Evolutionary conservation across 2,113 vertebrate species (phyloP), one percentile per base, ranked within the genome.

Genomic region (Gymnobelideus leadbeateri): DNA sequence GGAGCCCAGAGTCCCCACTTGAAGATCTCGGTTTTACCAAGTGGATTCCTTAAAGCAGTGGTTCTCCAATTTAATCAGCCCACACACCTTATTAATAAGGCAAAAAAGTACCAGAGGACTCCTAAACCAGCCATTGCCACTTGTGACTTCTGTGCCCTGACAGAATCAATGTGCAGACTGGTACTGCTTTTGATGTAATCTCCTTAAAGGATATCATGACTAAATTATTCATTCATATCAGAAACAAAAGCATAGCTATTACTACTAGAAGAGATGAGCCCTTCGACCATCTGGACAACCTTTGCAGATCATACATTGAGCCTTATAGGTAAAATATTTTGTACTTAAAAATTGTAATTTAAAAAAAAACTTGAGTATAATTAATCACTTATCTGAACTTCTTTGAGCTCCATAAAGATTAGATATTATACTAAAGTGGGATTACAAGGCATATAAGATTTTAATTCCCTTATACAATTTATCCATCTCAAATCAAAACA

Each of bases 181-280:
- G 16, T 84, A 21, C 19, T 92, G 25, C 51, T 94, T 84, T 90
- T 96, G 16, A 47, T 25, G 43, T 19, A 26, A 92, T 12, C 5
- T 49, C 46, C 54, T 2, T 26, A 95, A 94, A 49, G 0, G 3
- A 90, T 5, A 52, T 16, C 37, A 23, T 90, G 37, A 90, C 19
- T 46, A 93, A 96, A 19, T 54, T 54, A 77, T 6, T 16, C 12
- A 57, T 68, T 95, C 53, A 37, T 51, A 47, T 14, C n/a, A 57
- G 10, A 95, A 92, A 91, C 21, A 94, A 93, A 90, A 96, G 19
- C 24, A 90, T 89, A 90, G 11, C 84, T 43, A 24, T 94, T 91
- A 96, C 95, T 61, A 91, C 1, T 24, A 91, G 4, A 96, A 53
- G 3, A 53, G n/a, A 95, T 91, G 50, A 91, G 89, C 77, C 57